Percentiles rank a stretch among this genome's conserved stretches.
phyloP scores from a whole-genome alignment of 2,888 invertebrate genomes.

The Dolomedes plantarius region DNA sequence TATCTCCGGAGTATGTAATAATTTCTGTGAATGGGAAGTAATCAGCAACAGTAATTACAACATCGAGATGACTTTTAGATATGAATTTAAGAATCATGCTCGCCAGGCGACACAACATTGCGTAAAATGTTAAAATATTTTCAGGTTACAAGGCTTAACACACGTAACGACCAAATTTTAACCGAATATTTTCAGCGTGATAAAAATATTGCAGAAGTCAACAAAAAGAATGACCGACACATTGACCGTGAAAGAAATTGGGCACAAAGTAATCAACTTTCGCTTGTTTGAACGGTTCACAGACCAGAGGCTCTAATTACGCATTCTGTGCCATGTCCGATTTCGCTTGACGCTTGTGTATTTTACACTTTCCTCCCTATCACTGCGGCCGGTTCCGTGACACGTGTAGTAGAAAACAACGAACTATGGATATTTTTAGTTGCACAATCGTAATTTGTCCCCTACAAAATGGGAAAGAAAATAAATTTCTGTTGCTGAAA shows the following conservation, averaged over 20 bases:
- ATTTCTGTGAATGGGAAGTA: no score
- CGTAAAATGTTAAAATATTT: no score
- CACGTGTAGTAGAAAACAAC: neutral
- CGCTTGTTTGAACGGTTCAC: neutral
- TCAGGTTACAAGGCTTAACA: no score
- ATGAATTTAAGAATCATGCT: no score
- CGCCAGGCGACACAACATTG: no score
- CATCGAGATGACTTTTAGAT: no score
- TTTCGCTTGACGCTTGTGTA: neutral
- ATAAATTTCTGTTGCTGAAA: neutral
- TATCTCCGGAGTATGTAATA: no score
- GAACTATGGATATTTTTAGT: neutral
- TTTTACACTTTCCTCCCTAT: neutral
- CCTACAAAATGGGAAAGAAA: neutral
- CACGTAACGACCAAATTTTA: no score
- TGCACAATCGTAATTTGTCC: neutral
- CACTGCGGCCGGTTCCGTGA: neutral
- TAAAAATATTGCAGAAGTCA: no score
- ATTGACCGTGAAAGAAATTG: slow-evolving; percentile 42
- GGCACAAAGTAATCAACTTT: slow-evolving; percentile 23
- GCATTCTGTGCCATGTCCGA: neutral
- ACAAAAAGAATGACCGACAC: no score
- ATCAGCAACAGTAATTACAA: no score
- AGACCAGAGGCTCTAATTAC: neutral
- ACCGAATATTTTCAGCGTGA: no score